Evolutionary conservation across 2,113 vertebrate species (phyloP).

Genomic region (Urocitellus parryii): DNA sequence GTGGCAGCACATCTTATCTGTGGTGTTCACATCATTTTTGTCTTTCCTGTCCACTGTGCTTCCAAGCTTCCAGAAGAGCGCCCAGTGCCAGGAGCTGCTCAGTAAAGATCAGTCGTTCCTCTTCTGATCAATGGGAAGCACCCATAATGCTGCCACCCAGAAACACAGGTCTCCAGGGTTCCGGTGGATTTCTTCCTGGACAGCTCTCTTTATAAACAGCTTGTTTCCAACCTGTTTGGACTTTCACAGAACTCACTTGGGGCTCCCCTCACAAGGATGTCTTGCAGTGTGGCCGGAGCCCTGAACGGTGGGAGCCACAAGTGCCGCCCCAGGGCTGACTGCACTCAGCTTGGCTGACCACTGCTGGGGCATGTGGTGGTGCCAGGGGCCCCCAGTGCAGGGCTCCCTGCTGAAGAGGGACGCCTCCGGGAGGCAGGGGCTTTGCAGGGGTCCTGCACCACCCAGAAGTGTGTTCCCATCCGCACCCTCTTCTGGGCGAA

Average conservation of each 20-base stretch:
- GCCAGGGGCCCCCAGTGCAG: accelerated
- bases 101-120: accelerated
- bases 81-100: not conserved
- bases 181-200: not conserved
- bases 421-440: not conserved
- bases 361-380: not conserved
- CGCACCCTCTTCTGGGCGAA: not conserved
- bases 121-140: not conserved
- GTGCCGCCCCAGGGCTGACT: accelerated
- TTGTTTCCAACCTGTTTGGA: no score
- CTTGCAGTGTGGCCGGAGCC: no score
- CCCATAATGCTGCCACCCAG: not conserved
- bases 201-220: not conserved
- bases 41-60: not conserved
- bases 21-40: no score
- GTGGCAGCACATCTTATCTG: accelerated
- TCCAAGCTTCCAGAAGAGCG: not conserved
- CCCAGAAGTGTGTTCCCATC: not conserved
- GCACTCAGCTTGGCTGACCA: accelerated
- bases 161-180: not conserved
- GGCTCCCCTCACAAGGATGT: not conserved
- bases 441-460: not conserved
- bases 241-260: not conserved
- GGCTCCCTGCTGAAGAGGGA: not conserved
- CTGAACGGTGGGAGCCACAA: accelerated